Conservation (phyloP, 2,888 invertebrate genomes). For the Erannis defoliaria region DNA sequence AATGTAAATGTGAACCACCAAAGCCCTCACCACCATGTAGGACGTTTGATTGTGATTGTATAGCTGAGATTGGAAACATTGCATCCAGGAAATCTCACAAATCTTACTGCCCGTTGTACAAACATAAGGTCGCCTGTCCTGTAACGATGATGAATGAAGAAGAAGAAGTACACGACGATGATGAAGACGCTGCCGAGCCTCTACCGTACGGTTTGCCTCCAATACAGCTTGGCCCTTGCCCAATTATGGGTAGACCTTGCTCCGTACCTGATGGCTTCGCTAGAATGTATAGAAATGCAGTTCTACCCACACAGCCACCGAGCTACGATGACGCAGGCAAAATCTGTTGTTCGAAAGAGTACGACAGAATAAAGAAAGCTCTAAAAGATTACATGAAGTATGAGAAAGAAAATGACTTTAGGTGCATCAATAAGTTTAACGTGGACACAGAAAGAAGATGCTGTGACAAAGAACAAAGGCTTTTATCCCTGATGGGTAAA, state of each 20-base stretch:
- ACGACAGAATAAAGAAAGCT: conserved; percentile 77
- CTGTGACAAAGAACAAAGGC: conserved; percentile 76
- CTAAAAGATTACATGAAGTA: conserved; percentile 74
- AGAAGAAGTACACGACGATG: conserved; percentile 68
- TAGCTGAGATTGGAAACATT: conserved; percentile 61
- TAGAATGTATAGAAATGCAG: conserved; percentile 77
- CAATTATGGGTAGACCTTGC: conserved; percentile 78
- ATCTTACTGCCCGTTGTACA: conserved; percentile 75
- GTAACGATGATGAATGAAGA: conserved; percentile 68
- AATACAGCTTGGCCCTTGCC: conserved; percentile 78
- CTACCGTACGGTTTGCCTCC: conserved; percentile 80
- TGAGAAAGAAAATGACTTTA: conserved; percentile 72
- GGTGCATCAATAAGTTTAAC: conserved; percentile 75
- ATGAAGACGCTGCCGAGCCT: conserved; percentile 72
- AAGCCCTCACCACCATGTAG: conserved; percentile 73
- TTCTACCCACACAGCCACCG: conserved; percentile 63
- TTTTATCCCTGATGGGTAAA: conserved; percentile 69
- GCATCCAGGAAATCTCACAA: conserved; percentile 70
- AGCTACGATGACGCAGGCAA: conserved; percentile 78
- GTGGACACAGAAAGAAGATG: conserved; percentile 78
- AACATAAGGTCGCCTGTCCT: conserved; percentile 74
- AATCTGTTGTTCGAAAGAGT: conserved; percentile 81
- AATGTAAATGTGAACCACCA: conserved; percentile 74
- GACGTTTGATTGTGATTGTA: conserved; percentile 77
- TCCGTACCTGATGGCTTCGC: conserved; percentile 78